phyloP scores from a whole-genome alignment of 2,888 invertebrate species.

The Hedychridium roseum region DNA sequence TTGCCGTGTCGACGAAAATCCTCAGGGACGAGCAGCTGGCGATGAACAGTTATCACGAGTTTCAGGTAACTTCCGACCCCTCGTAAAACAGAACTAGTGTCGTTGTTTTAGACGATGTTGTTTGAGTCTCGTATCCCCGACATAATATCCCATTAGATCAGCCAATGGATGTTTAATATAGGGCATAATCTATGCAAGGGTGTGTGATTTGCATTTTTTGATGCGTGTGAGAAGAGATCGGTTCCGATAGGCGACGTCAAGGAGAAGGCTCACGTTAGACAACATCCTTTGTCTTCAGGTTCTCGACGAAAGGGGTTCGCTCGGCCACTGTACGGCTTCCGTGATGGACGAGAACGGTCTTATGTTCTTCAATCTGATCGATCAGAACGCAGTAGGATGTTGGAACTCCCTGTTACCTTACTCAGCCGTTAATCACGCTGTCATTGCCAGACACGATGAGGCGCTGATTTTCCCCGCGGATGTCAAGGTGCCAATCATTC shows the following conservation, averaged over 20 bases:
- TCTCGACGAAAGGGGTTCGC: slow-evolving; percentile 72
- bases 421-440: slow-evolving; percentile 71
- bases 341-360: slow-evolving; percentile 80
- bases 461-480: slow-evolving; percentile 82
- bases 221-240: too few species aligned
- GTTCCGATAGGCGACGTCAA: too few species aligned
- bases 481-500: slow-evolving; percentile 78
- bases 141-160: too few species aligned
- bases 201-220: too few species aligned
- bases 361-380: slow-evolving; percentile 80
- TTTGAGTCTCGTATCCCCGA: too few species aligned
- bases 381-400: slow-evolving; percentile 84
- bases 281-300: slow-evolving; percentile 45
- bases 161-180: too few species aligned
- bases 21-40: slow-evolving; percentile 75
- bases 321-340: slow-evolving; percentile 76
- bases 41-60: slow-evolving; percentile 76
- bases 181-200: too few species aligned
- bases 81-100: too few species aligned
- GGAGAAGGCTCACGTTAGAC: too few species aligned
- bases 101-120: too few species aligned
- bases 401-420: slow-evolving; percentile 78
- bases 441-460: slow-evolving; percentile 79
- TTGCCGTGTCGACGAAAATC: slow-evolving; percentile 79
- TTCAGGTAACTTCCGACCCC: too few species aligned